Evolutionary conservation across 2,888 invertebrate genomes (phyloP).

Genomic region (Hanleya hanleyi): DNA sequence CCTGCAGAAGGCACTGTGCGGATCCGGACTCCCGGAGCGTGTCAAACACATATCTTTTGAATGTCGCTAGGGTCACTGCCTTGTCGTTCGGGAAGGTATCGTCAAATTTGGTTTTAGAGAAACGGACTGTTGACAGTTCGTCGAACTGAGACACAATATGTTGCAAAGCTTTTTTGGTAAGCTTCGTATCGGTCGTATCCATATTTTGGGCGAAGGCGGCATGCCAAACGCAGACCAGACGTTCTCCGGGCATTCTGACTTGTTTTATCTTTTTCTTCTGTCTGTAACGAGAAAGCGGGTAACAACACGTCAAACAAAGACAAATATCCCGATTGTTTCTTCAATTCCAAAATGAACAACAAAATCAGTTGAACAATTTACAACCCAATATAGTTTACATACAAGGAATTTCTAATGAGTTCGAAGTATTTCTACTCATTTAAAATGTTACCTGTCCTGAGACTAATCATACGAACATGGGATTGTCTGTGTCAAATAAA

Average conservation of each 20-base stretch:
- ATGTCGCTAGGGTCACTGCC: slow-evolving; percentile 9
- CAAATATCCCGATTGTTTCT: no score
- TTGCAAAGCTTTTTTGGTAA: neutral
- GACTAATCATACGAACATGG: no score
- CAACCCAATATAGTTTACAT: no score
- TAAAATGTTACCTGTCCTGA: no score
- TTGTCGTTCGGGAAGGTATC: neutral
- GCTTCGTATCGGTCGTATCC: neutral
- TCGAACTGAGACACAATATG: neutral
- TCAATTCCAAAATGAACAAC: no score
- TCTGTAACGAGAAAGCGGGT: no score
- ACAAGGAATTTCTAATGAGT: no score
- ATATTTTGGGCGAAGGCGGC: slow-evolving; percentile 21
- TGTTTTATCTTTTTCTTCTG: neutral
- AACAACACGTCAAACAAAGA: no score
- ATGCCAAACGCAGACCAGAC: slow-evolving; percentile 41
- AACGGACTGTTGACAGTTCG: neutral
- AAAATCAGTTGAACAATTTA: no score
- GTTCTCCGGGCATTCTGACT: slow-evolving; percentile 28
- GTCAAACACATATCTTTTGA: slow-evolving; percentile 17
- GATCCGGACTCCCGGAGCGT: slow-evolving; percentile 8
- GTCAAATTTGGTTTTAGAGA: neutral
- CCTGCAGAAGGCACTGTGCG: neutral
- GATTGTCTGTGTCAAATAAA: no score
- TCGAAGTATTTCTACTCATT: no score